These are phyloP conservation scores for Aspidiotus rigidus DNA, from an alignment of 2,888 invertebrate genomes.

Conservation along the genomic window DNA sequence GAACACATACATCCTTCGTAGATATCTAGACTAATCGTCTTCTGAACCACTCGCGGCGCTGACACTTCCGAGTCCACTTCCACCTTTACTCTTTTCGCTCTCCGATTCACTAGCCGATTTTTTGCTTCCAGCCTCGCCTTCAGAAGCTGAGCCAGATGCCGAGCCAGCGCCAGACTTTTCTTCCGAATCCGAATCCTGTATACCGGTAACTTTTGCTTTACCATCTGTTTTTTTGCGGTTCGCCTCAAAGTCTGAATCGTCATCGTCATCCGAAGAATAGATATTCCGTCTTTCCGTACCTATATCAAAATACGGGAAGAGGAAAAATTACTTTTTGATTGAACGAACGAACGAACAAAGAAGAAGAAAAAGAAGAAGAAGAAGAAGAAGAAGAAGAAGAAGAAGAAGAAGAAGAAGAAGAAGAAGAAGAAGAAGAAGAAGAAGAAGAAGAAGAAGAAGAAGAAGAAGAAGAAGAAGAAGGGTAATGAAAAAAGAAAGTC, in stretches of 20 bases:
- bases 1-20: too few species aligned
- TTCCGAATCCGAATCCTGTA: constrained; percentile 10
- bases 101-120: not conserved
- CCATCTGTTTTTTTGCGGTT: constrained; percentile 11
- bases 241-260: constrained; percentile 23
- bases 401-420: too few species aligned
- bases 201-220: not conserved
- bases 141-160: not conserved
- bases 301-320: too few species aligned
- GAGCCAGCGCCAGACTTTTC: constrained; percentile 9
- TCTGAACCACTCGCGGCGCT: constrained; percentile 8
- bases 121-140: not conserved
- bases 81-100: not conserved
- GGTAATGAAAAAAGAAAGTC: not conserved
- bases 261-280: constrained; percentile 30
- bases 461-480: not conserved
- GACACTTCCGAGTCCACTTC: not conserved
- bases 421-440: not conserved
- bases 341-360: too few species aligned
- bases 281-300: constrained; percentile 14
- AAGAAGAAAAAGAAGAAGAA: too few species aligned
- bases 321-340: too few species aligned
- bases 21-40: not conserved
- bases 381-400: not conserved
- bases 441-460: not conserved